Evolutionary conservation across 2,888 invertebrate genomes (phyloP), one percentile per base, ranked within the genome.

Genomic region (Meiosimyza platycephala): DNA sequence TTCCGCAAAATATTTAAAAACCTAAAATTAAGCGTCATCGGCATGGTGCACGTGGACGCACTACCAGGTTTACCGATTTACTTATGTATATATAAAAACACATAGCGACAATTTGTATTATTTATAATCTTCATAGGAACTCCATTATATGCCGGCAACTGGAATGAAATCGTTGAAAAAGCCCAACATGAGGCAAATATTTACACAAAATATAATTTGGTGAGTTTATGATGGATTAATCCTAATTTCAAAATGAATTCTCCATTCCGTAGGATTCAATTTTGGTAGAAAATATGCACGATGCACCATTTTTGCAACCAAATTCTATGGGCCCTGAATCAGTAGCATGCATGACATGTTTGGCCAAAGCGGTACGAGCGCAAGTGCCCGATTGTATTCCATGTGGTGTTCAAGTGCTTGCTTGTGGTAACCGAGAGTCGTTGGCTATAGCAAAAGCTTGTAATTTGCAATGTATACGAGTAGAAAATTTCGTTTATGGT

Each of bases 271-370:
- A 94, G 93, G 92, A 94, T 85, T 92, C 90, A 3, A 86, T 94
- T 40, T 81, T 94, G 52, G 86, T 95, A 13, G 94, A 94, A 88
- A 94, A 94, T 82, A 94, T 94, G 94, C 91, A 93, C 80, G 94
- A 94, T 82, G 84, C 93, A 22, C 94, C 94, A 0, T 95, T 94
- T 80, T 81, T 92, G 1, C 89, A 89, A 79, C 86, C 89, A 2
- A 84, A 86, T 60, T 80, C 89, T 62, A 83, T 93, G 67, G 90
- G 90, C 3, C 92, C 94, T 0, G 94, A 94, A 86, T 90, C 90
- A 15, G 89, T 90, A 1, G 90, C 94, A 0, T 85, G 89, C 52
- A 94, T 95, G 93, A 89, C 93, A 0, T 88, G 90, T 74, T 85
- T 93, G 22, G 90, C 91, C 69, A 81, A 87, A 3, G 91, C 91